phyloP scores from a whole-genome alignment of 1,140 invertebrate genomes.

The Platorchestia sp. region DNA sequence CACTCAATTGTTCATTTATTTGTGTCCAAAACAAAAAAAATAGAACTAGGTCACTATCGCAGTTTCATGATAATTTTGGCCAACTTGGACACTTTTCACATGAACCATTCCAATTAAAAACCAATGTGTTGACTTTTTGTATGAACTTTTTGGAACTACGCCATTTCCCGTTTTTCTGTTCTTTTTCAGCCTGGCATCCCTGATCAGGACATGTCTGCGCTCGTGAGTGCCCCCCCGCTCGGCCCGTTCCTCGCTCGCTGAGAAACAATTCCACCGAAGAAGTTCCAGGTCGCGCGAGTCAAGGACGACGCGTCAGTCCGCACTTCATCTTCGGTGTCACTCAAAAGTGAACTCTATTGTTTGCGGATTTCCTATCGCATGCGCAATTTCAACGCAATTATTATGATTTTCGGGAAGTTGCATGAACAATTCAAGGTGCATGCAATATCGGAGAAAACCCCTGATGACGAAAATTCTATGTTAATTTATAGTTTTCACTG shows the following conservation, averaged over 20 bases:
- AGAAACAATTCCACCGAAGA: background rate
- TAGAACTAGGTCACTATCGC: too few species aligned
- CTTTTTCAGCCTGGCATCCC: too few species aligned
- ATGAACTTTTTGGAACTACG: too few species aligned
- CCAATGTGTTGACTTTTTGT: too few species aligned
- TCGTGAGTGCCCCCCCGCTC: background rate
- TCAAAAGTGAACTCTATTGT: constrained; percentile 49
- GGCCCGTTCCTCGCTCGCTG: background rate
- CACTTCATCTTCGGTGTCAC: constrained; percentile 1
- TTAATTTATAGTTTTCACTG: background rate
- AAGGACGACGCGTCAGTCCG: constrained; percentile 27
- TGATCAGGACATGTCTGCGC: background rate
- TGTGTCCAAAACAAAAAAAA: too few species aligned
- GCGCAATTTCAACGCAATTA: constrained; percentile 29
- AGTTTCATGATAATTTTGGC: too few species aligned
- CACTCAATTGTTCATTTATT: too few species aligned
- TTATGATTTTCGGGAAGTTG: constrained; percentile 18
- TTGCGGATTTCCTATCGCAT: constrained; percentile 23
- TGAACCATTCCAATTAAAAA: too few species aligned
- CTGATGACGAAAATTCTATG: background rate
- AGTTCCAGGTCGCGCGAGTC: background rate
- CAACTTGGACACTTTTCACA: too few species aligned
- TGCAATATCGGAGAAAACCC: background rate
- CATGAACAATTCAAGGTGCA: background rate
- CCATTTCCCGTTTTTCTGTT: too few species aligned